Base-by-base conservation (phyloP, 2,888 invertebrate genomes). In the Polylopha cassiicola region DNA sequence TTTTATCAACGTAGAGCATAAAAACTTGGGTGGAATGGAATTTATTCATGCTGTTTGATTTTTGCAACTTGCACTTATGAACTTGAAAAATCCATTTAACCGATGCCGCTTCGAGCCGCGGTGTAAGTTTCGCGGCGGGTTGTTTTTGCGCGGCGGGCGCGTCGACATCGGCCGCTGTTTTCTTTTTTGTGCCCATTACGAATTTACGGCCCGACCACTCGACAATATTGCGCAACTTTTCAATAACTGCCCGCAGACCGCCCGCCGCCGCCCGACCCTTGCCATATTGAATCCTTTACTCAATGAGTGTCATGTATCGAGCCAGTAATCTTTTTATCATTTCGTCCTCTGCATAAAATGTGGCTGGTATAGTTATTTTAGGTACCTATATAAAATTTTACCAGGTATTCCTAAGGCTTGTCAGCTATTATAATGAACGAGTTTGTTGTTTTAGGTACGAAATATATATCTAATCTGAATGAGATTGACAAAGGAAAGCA, bases 401-500 rank as follows among this genome's bases (percentile, higher is more conserved):
- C n/a, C n/a, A n/a, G n/a, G n/a, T n/a, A n/a, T n/a, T n/a, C n/a
- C n/a, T n/a, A n/a, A n/a, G n/a, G n/a, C n/a, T n/a, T n/a, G n/a
- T n/a, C n/a, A n/a, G n/a, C n/a, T n/a, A n/a, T n/a, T n/a, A n/a
- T n/a, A n/a, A n/a, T n/a, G n/a, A n/a, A n/a, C n/a, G n/a, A 45
- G 52, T 39, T 37, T 39, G 39, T 37, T 55, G 57, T 57, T 48
- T 56, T 61, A 91, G 92, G 91, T 73, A 89, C 90, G 49, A 92
- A 92, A 73, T 92, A 91, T 73, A 91, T 90, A 78, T 91, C 91
- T 51, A 89, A 89, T 66, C 77, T 92, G 66, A 93, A 93, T 73
- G 92, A 92, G 78, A 92, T 92, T 67, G 92, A 91, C 73, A 92
- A 92, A 78, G 91, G 91, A 34, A 92, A 92, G 74, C 92, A 92